Conservation (phyloP, 2,113 vertebrate species). For the Forbesichthys papilliferus region DNA sequence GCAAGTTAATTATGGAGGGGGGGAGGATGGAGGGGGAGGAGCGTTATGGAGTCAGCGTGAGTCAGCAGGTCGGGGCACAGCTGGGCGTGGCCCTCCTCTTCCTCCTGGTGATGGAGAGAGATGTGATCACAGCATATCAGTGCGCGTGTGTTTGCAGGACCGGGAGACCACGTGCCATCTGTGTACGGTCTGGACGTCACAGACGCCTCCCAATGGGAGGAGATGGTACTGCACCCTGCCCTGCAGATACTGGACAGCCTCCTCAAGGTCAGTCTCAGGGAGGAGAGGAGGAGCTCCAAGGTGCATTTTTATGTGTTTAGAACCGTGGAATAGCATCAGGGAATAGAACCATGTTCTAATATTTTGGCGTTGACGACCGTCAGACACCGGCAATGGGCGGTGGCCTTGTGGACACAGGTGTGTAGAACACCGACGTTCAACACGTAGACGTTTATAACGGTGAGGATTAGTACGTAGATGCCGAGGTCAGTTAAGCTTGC, state of each 20-base stretch:
- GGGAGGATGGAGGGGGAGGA: constrained; percentile 36
- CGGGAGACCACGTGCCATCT: constrained; percentile 81
- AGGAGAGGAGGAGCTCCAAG: too few relatives aligned
- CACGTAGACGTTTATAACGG: too few relatives aligned
- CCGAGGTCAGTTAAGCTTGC: too few relatives aligned
- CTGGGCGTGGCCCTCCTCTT: constrained; percentile 52
- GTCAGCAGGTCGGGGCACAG: constrained; percentile 73
- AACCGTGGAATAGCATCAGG: too few relatives aligned
- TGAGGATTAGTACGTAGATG: too few relatives aligned
- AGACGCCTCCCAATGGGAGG: constrained; percentile 84
- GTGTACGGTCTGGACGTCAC: constrained; percentile 91
- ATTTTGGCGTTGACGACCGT: too few relatives aligned
- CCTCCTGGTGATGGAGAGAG: background rate
- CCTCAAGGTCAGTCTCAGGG: constrained; percentile 78
- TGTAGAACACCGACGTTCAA: too few relatives aligned
- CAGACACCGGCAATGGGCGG: too few relatives aligned
- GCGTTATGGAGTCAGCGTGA: constrained; percentile 77
- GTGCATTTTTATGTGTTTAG: too few relatives aligned
- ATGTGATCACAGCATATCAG: background rate
- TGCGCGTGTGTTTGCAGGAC: constrained; percentile 73
- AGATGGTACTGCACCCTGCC: constrained; percentile 86
- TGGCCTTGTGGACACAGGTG: too few relatives aligned
- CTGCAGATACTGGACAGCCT: constrained; percentile 87
- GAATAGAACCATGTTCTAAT: too few relatives aligned
- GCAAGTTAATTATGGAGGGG: constrained; percentile 22